Conservation (phyloP, 2,888 invertebrate species). For the Halictus quadricinctus region DNA sequence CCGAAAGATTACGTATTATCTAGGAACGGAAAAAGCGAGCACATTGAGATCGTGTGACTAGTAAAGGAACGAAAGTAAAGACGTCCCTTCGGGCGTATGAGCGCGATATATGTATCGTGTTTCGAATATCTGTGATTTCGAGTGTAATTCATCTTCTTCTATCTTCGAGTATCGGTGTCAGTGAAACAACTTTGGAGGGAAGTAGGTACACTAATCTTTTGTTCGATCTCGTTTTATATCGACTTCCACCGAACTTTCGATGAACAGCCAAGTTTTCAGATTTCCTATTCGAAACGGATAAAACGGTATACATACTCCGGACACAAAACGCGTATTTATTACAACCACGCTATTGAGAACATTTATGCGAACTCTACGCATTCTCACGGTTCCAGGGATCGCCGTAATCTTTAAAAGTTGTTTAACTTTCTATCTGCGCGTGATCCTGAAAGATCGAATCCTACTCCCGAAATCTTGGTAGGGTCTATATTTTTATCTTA, state of each 20-base stretch:
- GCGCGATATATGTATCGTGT: not conserved
- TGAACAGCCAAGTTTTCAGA: not conserved
- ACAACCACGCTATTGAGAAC: not conserved
- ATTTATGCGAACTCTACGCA: not conserved
- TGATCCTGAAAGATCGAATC: not conserved
- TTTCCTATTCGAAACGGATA: not conserved
- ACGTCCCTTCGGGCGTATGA: not conserved
- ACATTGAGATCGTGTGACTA: not conserved
- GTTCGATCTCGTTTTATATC: not conserved
- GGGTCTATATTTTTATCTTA: slow-evolving; percentile 42
- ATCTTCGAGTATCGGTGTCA: not conserved
- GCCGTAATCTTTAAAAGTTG: not conserved
- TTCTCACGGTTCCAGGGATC: not conserved
- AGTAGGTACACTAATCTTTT: not conserved
- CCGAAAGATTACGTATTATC: slow-evolving; percentile 37
- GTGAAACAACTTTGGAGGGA: not conserved
- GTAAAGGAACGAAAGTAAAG: slow-evolving; percentile 3
- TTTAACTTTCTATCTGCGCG: not conserved
- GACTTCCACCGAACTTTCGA: not conserved
- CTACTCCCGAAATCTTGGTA: not conserved
- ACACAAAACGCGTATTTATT: not conserved
- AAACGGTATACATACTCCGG: not conserved
- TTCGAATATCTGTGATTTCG: not conserved
- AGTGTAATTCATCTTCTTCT: not conserved
- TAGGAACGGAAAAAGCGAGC: slow-evolving; percentile 31